Percentiles rank a stretch among this genome's conserved stretches.
These are phyloP conservation scores for Sylvia atricapilla DNA, from an alignment of 2,113 vertebrate genomes.

Conservation along the genomic window DNA sequence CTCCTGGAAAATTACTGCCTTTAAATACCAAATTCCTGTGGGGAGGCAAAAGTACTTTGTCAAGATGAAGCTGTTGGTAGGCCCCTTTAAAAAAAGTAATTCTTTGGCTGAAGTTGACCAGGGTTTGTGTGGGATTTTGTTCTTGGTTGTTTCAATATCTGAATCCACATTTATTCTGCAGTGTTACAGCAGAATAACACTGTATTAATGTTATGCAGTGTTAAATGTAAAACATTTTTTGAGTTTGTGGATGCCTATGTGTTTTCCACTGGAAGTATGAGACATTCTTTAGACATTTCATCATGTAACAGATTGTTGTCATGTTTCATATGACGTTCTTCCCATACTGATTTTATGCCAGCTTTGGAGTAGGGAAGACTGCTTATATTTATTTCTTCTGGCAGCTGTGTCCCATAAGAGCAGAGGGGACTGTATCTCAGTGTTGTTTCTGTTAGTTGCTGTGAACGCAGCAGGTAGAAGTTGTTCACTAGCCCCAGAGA, in stretches of 20 bases:
- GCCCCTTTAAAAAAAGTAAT: neutral
- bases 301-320: neutral
- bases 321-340: neutral
- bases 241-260: neutral
- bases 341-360: neutral
- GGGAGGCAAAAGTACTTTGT: neutral
- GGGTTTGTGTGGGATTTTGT: neutral
- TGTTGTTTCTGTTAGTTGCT: neutral
- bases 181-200: no score
- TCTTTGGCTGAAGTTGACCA: neutral
- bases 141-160: neutral
- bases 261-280: neutral
- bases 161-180: neutral
- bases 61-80: neutral
- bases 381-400: neutral
- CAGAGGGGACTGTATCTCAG: neutral
- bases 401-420: neutral
- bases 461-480: neutral
- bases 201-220: no score
- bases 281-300: neutral
- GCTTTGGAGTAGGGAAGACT: neutral
- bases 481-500: neutral
- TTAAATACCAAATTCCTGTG: neutral
- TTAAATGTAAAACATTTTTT: no score
- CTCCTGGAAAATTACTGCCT: neutral